These are phyloP conservation scores for Oenanthe melanoleuca DNA, from an alignment of 2,113 vertebrate species.

Conservation along the genomic window DNA sequence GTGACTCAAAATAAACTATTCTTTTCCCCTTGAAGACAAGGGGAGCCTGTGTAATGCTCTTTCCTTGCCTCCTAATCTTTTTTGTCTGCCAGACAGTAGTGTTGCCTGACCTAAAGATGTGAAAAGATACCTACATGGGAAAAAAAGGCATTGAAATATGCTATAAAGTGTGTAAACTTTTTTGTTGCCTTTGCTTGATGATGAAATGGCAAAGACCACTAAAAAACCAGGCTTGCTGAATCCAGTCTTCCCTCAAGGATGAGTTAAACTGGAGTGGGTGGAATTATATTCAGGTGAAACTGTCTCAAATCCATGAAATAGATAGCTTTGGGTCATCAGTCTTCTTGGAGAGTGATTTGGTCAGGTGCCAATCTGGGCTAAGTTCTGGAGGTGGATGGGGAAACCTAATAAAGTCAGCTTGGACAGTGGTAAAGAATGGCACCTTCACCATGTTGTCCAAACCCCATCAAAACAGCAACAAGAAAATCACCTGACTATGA, in stretches of 20 bases:
- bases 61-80: background rate
- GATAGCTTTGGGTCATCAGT: background rate
- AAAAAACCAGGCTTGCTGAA: background rate
- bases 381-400: background rate
- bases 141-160: background rate
- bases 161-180: background rate
- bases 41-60: background rate
- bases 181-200: background rate
- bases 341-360: background rate
- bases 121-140: background rate
- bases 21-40: background rate
- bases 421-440: background rate
- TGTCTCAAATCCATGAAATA: background rate
- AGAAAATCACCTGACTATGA: background rate
- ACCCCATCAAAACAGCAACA: background rate
- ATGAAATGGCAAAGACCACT: background rate
- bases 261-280: background rate
- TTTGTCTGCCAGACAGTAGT: background rate
- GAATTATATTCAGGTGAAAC: background rate
- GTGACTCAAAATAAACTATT: background rate
- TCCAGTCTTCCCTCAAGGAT: background rate
- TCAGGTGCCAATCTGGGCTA: background rate
- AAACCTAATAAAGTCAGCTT: background rate
- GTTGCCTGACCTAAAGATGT: background rate
- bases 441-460: background rate